These are phyloP conservation scores for Xyrichtys novacula DNA, from an alignment of 2,797 vertebrate species.

Conservation along the genomic window DNA sequence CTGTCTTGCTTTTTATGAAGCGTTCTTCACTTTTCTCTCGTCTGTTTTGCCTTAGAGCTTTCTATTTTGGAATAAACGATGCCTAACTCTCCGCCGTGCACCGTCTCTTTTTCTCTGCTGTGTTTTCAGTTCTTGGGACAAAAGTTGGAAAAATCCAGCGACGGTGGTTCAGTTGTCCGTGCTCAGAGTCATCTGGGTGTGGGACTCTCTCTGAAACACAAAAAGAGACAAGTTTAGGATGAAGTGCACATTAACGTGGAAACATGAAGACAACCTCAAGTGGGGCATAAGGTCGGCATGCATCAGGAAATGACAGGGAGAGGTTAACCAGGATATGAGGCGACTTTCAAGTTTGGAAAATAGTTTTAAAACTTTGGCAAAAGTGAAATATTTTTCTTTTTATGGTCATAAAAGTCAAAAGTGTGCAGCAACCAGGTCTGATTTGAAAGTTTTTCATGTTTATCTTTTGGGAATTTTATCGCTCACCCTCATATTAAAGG, in stretches of 20 bases:
- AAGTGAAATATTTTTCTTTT: too few species aligned
- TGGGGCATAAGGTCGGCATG: too few species aligned
- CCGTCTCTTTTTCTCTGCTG: constrained; percentile 28
- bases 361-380: too few species aligned
- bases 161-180: constrained; percentile 53
- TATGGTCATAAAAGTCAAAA: too few species aligned
- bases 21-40: constrained; percentile 67
- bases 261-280: too few species aligned
- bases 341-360: too few species aligned
- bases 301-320: too few species aligned
- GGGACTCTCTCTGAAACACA: constrained; percentile 77
- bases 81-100: constrained; percentile 66
- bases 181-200: constrained; percentile 31
- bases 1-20: constrained; percentile 71
- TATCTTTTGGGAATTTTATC: too few species aligned
- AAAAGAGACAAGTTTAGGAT: background rate
- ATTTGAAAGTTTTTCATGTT: too few species aligned
- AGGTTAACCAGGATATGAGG: too few species aligned
- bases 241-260: background rate
- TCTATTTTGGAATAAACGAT: constrained; percentile 87
- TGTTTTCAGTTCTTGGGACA: background rate
- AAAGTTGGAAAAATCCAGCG: background rate
- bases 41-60: constrained; percentile 84
- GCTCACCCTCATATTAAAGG: too few species aligned
- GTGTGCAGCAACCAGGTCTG: too few species aligned